Conservation (phyloP, 2,888 invertebrate genomes). For the Spilarctia lutea region DNA sequence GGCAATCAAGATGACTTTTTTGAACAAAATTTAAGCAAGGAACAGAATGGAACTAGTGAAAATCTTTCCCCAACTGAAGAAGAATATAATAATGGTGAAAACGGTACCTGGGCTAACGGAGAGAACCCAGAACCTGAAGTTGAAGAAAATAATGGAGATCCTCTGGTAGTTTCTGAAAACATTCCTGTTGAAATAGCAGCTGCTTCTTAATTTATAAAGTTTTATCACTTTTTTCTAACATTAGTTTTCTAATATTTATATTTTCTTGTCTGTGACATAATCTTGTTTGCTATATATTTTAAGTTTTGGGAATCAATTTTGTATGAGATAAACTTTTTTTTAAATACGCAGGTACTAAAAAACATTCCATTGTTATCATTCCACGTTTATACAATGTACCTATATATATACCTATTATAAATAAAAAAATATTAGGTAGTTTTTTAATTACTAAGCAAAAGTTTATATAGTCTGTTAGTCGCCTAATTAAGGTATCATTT, state of each 20-base stretch:
- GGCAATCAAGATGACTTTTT: constrained; percentile 73
- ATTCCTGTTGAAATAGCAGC: constrained; percentile 78
- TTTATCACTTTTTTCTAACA: constrained; percentile 15
- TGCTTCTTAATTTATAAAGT: constrained; percentile 67
- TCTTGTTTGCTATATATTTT: neutral
- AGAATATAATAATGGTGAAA: constrained; percentile 48
- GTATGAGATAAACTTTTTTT: neutral
- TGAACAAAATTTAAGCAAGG: constrained; percentile 65
- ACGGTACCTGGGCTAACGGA: constrained; percentile 37
- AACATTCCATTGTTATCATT: constrained; percentile 49
- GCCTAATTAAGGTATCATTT: neutral
- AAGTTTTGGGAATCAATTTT: constrained; percentile 10
- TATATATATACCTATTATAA: too few relatives aligned
- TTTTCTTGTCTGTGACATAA: neutral
- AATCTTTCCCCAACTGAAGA: constrained; percentile 61
- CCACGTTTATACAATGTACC: constrained; percentile 24
- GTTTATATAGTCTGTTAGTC: neutral
- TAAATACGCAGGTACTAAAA: constrained; percentile 9
- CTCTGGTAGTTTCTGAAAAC: constrained; percentile 59
- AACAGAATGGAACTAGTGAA: constrained; percentile 67
- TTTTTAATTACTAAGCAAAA: neutral
- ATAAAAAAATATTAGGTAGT: neutral
- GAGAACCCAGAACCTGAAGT: constrained; percentile 39
- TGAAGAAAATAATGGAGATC: constrained; percentile 47
- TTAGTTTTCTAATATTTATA: neutral